Percentiles rank a stretch among this genome's conserved stretches.
These are phyloP conservation scores for Acleris sparsana DNA, from an alignment of 2,888 invertebrate genomes.

Conservation along the genomic window DNA sequence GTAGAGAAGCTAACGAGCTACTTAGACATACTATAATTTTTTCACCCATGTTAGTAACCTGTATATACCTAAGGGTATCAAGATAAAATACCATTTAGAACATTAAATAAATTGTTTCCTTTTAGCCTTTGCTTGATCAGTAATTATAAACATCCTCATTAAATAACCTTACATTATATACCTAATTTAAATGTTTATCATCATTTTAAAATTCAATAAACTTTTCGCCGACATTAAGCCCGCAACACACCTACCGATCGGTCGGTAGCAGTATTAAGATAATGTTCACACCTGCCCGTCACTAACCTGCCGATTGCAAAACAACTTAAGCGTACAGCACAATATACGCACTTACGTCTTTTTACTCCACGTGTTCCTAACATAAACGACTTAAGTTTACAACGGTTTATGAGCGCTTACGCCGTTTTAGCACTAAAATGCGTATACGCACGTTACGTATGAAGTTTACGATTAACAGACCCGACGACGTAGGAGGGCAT, in stretches of 20 bases:
- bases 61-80: too few relatives aligned
- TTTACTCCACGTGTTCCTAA: slow-evolving; percentile 68
- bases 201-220: slow-evolving; percentile 37
- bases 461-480: slow-evolving; percentile 41
- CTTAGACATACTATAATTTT: too few relatives aligned
- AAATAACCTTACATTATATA: slow-evolving; percentile 10
- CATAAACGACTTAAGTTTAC: slow-evolving; percentile 29
- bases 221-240: slow-evolving; percentile 52
- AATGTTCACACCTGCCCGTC: slow-evolving; percentile 79
- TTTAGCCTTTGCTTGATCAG: background rate
- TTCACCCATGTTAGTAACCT: too few relatives aligned
- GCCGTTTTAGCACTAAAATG: background rate
- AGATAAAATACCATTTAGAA: background rate
- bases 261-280: slow-evolving; percentile 80
- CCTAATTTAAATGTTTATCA: slow-evolving; percentile 31
- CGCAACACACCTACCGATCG: slow-evolving; percentile 60
- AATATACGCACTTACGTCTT: background rate
- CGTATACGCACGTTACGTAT: slow-evolving; percentile 39
- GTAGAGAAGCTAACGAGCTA: too few relatives aligned
- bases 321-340: slow-evolving; percentile 5
- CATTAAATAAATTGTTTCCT: background rate
- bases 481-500: slow-evolving; percentile 34
- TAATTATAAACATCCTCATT: background rate
- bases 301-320: slow-evolving; percentile 59
- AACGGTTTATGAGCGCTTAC: background rate